A percentile compares a stretch with the other conserved stretches of the same genome.
Conservation (phyloP, 2,113 vertebrate genomes). For the Athene cunicularia region DNA sequence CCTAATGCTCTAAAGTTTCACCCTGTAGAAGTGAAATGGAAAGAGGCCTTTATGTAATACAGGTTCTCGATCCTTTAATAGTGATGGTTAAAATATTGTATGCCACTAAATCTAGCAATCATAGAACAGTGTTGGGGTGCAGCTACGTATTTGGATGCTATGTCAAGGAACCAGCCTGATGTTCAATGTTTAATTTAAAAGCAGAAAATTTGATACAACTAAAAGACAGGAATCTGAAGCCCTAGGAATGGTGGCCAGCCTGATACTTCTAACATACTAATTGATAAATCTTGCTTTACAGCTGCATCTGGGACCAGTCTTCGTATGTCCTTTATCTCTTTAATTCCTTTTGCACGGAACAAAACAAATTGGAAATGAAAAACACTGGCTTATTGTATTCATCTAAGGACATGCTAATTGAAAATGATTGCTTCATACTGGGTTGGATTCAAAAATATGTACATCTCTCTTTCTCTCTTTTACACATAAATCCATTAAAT, state of each 20-base stretch:
- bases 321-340: constrained; percentile 64
- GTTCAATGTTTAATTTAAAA: constrained; percentile 48
- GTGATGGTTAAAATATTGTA: background rate
- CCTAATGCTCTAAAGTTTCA: background rate
- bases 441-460: constrained; percentile 29
- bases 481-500: constrained; percentile 11
- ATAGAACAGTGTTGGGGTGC: background rate
- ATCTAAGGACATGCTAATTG: constrained; percentile 57
- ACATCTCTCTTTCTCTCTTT: constrained; percentile 26
- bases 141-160: background rate
- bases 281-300: constrained; percentile 51
- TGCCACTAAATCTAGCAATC: background rate
- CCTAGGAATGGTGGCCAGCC: constrained; percentile 8
- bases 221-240: background rate
- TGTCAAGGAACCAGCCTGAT: background rate
- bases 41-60: background rate
- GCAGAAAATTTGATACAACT: constrained; percentile 13
- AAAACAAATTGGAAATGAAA: constrained; percentile 60
- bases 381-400: constrained; percentile 65
- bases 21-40: background rate
- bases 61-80: background rate
- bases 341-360: constrained; percentile 46
- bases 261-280: constrained; percentile 1
- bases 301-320: constrained; percentile 53
- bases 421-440: constrained; percentile 59